phyloP scores from a whole-genome alignment of 2,888 invertebrate species.

The Hyalella azteca region DNA sequence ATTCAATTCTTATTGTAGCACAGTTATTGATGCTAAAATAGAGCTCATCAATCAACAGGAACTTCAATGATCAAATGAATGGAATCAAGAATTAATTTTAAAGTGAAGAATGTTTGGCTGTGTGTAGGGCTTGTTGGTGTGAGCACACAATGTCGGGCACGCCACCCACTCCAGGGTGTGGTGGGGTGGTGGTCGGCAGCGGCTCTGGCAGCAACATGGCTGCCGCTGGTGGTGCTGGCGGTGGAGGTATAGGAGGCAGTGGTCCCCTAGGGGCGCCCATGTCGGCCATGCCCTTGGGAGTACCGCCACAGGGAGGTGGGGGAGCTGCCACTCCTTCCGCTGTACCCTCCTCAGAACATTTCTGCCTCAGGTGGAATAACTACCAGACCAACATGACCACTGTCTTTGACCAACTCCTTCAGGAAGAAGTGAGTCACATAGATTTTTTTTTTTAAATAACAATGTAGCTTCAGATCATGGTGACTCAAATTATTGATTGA shows the following conservation, averaged over 20 bases:
- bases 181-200: constrained; percentile 31
- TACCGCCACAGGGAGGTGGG: constrained; percentile 2
- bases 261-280: constrained; percentile 7
- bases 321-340: constrained; percentile 42
- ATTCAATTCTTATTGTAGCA: no score
- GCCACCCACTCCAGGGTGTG: constrained; percentile 49
- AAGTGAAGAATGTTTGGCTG: neutral
- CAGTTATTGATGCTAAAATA: no score
- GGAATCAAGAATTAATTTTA: no score
- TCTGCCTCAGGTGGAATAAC: constrained; percentile 62
- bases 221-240: neutral
- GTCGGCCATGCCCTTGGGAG: constrained; percentile 2
- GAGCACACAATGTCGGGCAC: constrained; percentile 50
- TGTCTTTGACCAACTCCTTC: constrained; percentile 61
- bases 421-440: constrained; percentile 60
- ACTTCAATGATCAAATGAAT: no score
- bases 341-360: constrained; percentile 52
- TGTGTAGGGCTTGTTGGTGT: constrained; percentile 15
- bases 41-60: no score
- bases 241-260: neutral
- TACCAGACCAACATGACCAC: constrained; percentile 62
- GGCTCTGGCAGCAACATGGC: neutral
- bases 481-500: no score
- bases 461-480: no score
- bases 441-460: no score